A percentile compares a stretch with the other conserved stretches of the same genome.
Conservation (phyloP, 2,113 vertebrate genomes). For the Amblyornis subalaris region DNA sequence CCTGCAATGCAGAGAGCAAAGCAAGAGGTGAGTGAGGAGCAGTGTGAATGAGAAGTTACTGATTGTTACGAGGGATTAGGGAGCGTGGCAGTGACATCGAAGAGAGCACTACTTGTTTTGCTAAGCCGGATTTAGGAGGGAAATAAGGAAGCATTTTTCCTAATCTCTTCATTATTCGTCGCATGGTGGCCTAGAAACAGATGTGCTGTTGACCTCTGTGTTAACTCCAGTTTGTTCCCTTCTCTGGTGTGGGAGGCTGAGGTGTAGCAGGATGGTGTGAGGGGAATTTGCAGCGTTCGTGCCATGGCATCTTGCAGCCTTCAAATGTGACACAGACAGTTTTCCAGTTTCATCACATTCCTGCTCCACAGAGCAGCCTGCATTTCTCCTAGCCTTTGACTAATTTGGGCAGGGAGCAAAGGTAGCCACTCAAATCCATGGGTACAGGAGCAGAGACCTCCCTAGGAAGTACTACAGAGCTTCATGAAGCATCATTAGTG, state of each 20-base stretch:
- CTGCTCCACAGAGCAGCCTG: background rate
- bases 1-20: background rate
- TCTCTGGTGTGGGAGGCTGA: background rate
- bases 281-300: rapidly evolving
- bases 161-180: background rate
- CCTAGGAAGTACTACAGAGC: background rate
- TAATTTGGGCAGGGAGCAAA: background rate
- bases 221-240: background rate
- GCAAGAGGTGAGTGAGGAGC: background rate
- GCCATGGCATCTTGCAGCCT: background rate
- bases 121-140: background rate
- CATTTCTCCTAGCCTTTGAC: background rate
- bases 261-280: background rate
- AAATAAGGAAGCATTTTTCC: background rate
- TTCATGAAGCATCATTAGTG: background rate
- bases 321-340: rapidly evolving
- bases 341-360: background rate
- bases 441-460: background rate
- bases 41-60: background rate
- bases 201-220: background rate
- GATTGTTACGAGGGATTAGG: background rate
- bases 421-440: rapidly evolving
- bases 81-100: background rate
- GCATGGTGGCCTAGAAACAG: background rate
- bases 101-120: background rate